Evolutionary conservation across 2,888 invertebrate species (phyloP), one percentile per base, ranked within the genome.

Genomic region (Rotaria magnacalcarata): DNA sequence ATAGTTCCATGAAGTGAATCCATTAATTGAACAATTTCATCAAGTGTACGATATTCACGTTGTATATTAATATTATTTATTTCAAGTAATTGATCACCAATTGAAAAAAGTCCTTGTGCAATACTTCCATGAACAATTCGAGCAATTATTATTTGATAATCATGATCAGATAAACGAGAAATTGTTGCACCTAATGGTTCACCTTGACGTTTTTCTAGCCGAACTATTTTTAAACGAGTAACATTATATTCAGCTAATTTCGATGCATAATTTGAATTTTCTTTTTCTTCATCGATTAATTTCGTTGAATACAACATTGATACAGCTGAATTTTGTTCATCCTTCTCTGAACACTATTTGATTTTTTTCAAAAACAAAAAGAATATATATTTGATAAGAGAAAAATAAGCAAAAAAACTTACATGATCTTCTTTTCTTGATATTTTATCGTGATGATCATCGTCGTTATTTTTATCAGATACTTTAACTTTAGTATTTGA

Each of bases 171-270:
- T 80, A 47, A 43, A 24, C 43, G 47, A 21, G 41, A 47, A 14
- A 80, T 80, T 8, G 75, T 80, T 43, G 43, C 41, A 47, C 75
- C 75, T 47, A 80, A 47, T 43, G 75, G 75, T 47, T 80, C 75
- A 47, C 47, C 75, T 43, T 43, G 75, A 47, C 75, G 75, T 47
- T 80, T 80, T 43, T 80, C 75, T 21, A 80, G 21, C 21, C 75
- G 75, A 47, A 80, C 75, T 8, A 80, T 80, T 47, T 80, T 80
- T 24, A 80, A 80, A 24, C 47, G 41, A 47, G 11, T 21, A 10
- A 43, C 47, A 24, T 43, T 43, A 24, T 80, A 80, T 47, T 80
- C 43, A 3, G 6, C 3, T 43, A 80, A n/a, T 80, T 80, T 80
- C 10, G 75, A 47, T 43, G 75, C 75, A 47, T 80, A 80, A 47